Evolutionary conservation across 37 sponge, comb jelly and placozoan genomes (phyloP), one percentile per base, ranked within the genome.

Genomic region (Haliclona indistincta): DNA sequence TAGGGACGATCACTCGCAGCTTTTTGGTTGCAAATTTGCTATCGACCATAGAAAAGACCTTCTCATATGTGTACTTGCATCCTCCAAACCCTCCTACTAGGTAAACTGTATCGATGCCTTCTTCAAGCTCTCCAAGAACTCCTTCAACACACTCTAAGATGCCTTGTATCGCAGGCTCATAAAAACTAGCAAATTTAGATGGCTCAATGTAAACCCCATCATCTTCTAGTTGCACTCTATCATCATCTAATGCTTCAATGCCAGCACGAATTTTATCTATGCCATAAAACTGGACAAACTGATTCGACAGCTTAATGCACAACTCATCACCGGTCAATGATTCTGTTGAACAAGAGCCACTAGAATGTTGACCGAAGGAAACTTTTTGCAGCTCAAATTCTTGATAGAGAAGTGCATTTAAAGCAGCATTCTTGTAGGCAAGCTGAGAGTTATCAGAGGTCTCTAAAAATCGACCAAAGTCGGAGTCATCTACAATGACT

Each of bases 71-170:
- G 36, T 79, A 79, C 10, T 11, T 8, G 51, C 70, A 79, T 56
- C 80, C 80, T 23, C 80, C 80, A 66, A 79, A 79, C 2, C 80
- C 80, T 35, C 80, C 80, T 19, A 79, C 70, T 7, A 68, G 42
- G 28, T 53, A 79, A 29, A 79, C 30, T 2, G 70, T 69, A 17
- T 79, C 61, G 11, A 74, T 36, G 7, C 38, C 38, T 3, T 47
- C 74, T 43, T 33, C 37, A 29, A 69, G 15, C 0, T 52, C 55
- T 25, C 5, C 47, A 13, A 79, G 45, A 39, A 17, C 5, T 17
- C 55, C 52, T 4, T 20, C 20, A 3, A 68, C 38, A 23, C 70
- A 60, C 8, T 22, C 54, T 39, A 56, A 2, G 4, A 79, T 68
- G 3, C 51, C 70, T 11, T 68, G 34, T 15, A 68, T 26, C 4